phyloP scores from a whole-genome alignment of 2,888 invertebrate genomes.

The Gandaritis pyraliata region DNA sequence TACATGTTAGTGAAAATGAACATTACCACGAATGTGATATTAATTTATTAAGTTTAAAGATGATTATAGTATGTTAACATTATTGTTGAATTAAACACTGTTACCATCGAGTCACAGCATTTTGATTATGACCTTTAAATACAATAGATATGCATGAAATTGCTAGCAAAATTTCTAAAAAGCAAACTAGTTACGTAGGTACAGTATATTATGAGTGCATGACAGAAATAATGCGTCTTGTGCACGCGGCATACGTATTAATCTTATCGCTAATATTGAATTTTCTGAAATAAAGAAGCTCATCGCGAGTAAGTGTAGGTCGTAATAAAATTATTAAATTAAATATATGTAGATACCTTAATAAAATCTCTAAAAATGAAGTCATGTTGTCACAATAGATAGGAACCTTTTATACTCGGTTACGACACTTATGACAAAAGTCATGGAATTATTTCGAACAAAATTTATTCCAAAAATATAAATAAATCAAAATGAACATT shows the following conservation, averaged over 20 bases:
- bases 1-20: slow-evolving; percentile 70
- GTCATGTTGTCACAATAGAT: slow-evolving; percentile 55
- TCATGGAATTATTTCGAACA: slow-evolving; percentile 70
- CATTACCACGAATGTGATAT: slow-evolving; percentile 80
- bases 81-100: slow-evolving; percentile 40
- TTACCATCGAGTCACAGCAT: slow-evolving; percentile 40
- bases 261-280: slow-evolving; percentile 36
- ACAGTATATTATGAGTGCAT: slow-evolving; percentile 6
- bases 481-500: slow-evolving; percentile 80
- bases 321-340: slow-evolving; percentile 9
- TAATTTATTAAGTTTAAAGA: slow-evolving; percentile 68
- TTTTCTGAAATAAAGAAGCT: slow-evolving; percentile 22
- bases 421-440: slow-evolving; percentile 67
- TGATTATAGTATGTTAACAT: slow-evolving; percentile 31
- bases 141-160: slow-evolving; percentile 18
- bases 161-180: slow-evolving; percentile 9
- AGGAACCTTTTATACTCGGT: slow-evolving; percentile 70
- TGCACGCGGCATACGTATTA: slow-evolving; percentile 19
- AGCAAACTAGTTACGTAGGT: slow-evolving; percentile 5
- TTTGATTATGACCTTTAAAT: slow-evolving; percentile 27
- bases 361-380: slow-evolving; percentile 33
- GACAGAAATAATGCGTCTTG: slow-evolving; percentile 7
- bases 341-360: slow-evolving; percentile 11
- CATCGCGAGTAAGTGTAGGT: slow-evolving; percentile 7
- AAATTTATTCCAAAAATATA: slow-evolving; percentile 84